These are phyloP conservation scores for Patella vulgata DNA, from an alignment of 1,140 invertebrate genomes.

Conservation along the genomic window DNA sequence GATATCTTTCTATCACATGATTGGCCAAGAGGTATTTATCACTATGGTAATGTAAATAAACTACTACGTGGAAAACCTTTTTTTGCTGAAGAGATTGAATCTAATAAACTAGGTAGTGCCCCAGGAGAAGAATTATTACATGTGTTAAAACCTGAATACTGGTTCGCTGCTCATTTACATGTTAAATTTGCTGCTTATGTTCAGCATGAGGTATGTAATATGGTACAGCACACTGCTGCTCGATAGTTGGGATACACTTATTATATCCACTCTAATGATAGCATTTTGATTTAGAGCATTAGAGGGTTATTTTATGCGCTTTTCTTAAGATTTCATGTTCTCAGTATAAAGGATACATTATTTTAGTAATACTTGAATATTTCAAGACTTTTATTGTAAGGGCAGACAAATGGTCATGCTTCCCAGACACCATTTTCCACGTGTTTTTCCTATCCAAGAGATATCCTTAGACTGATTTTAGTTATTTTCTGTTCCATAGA, in stretches of 20 bases:
- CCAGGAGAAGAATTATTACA: slow-evolving; percentile 83
- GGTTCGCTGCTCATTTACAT: slow-evolving; percentile 98
- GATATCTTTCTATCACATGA: slow-evolving; percentile 97
- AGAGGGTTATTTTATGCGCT: no score
- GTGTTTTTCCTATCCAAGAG: no score
- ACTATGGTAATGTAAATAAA: slow-evolving; percentile 81
- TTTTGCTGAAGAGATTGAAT: slow-evolving; percentile 86
- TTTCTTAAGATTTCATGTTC: no score
- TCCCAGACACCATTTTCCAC: no score
- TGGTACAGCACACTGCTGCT: no score
- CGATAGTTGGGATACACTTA: neutral
- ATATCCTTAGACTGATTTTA: no score
- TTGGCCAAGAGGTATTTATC: slow-evolving; percentile 91
- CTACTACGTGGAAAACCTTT: slow-evolving; percentile 87
- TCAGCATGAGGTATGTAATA: slow-evolving; percentile 70
- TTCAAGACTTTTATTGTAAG: no score
- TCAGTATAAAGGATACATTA: no score
- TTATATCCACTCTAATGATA: neutral
- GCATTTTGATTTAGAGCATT: no score
- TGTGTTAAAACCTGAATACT: slow-evolving; percentile 84
- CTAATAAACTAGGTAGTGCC: slow-evolving; percentile 83
- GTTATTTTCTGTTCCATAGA: no score
- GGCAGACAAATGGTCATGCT: no score
- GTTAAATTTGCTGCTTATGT: slow-evolving; percentile 93
- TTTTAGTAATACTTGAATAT: no score